Percentiles rank a stretch among this genome's conserved stretches.
These are phyloP conservation scores for Protodeltote pygarga DNA, from an alignment of 2,888 invertebrate species.

Conservation along the genomic window DNA sequence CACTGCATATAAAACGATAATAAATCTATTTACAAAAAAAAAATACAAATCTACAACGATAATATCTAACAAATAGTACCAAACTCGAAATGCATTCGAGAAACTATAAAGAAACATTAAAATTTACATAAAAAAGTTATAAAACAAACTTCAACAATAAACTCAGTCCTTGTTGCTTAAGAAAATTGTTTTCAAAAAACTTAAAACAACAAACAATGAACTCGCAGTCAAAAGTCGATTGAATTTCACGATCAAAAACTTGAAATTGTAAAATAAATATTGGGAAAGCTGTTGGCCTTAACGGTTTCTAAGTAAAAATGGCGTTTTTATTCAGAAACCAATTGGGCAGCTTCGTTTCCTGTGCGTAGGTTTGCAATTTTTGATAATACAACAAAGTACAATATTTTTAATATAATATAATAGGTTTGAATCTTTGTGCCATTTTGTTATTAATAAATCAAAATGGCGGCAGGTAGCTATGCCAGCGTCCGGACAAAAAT, in stretches of 20 bases:
- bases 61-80: too few relatives aligned
- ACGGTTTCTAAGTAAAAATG: not conserved
- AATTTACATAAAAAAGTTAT: constrained; percentile 31
- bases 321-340: too few relatives aligned
- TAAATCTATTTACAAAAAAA: too few relatives aligned
- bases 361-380: too few relatives aligned
- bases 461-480: too few relatives aligned
- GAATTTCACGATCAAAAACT: constrained; percentile 65
- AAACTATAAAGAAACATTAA: constrained; percentile 23
- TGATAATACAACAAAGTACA: too few relatives aligned
- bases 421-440: too few relatives aligned
- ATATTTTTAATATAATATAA: too few relatives aligned
- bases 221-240: constrained; percentile 58
- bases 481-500: too few relatives aligned
- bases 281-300: not conserved
- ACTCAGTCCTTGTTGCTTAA: constrained; percentile 22
- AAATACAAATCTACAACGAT: too few relatives aligned
- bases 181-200: constrained; percentile 57
- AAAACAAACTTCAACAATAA: constrained; percentile 37
- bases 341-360: not conserved
- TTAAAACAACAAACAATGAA: constrained; percentile 49
- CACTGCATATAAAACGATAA: too few relatives aligned
- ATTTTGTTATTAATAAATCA: too few relatives aligned
- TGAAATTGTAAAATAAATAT: constrained; percentile 32
- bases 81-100: constrained; percentile 10